Evolutionary conservation across 2,888 invertebrate species (phyloP).

Genomic region (Spatulosminthurus flaviceps): DNA sequence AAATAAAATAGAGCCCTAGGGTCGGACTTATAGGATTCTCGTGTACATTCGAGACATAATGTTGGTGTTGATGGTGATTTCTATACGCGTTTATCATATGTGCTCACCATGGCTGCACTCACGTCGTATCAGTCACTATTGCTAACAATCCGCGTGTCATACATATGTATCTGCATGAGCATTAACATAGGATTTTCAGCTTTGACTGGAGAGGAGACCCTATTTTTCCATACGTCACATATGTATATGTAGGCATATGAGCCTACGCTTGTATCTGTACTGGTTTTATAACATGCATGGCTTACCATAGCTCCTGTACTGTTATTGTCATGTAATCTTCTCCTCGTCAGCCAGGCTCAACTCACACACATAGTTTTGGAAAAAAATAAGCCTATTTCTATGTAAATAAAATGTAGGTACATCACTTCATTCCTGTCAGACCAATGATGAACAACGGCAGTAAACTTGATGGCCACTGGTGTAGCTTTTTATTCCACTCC

Average conservation of each 20-base stretch:
- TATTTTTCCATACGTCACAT: background rate
- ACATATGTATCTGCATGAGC: background rate
- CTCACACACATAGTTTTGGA: slow-evolving; percentile 34
- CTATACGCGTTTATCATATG: background rate
- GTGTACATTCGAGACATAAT: slow-evolving; percentile 14
- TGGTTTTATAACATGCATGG: slow-evolving; percentile 41
- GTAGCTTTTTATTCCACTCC: slow-evolving; percentile 23
- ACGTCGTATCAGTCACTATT: background rate
- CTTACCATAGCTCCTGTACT: slow-evolving; percentile 38
- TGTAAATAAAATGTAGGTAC: slow-evolving; percentile 42
- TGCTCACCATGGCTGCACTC: background rate
- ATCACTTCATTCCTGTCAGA: slow-evolving; percentile 44
- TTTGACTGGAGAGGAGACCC: background rate
- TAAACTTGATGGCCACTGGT: slow-evolving; percentile 33
- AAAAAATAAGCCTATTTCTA: slow-evolving; percentile 45
- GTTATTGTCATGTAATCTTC: background rate
- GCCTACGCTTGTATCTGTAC: background rate
- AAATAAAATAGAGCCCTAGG: slow-evolving; percentile 18
- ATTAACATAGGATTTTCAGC: slow-evolving; percentile 7
- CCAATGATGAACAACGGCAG: slow-evolving; percentile 41
- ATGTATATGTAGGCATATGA: background rate
- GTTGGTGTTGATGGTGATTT: slow-evolving; percentile 7
- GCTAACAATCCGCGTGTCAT: background rate
- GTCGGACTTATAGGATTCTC: slow-evolving; percentile 18
- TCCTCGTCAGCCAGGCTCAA: background rate